Base-by-base conservation (phyloP, 2,113 vertebrate genomes). In the Pangasianodon hypophthalmus region DNA sequence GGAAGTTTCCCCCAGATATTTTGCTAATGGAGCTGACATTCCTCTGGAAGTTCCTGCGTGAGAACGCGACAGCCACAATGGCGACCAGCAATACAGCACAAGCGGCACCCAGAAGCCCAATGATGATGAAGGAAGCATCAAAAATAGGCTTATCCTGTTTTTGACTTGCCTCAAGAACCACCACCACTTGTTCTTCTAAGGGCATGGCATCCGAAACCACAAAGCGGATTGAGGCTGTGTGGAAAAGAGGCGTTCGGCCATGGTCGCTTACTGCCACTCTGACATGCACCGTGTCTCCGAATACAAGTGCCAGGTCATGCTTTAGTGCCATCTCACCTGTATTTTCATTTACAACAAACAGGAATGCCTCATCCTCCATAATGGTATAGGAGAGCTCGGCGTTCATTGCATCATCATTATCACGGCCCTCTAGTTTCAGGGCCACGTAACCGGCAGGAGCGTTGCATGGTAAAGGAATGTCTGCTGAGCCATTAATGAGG, bases 61-160 rank as follows among this genome's bases (percentile, higher is more conserved):
- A 97, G 88, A 97, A 96, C 86, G 97, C 97, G 0, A 97, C 97
- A 82, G 95, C 94, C 94, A 97, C 95, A 92, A 97, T 97, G 87
- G 97, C 97, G 75, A 95, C 96, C 85, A 97, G 94, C 6, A 97
- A 94, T 85, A 97, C 93, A 6, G 96, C 96, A 93, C 97, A 97
- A 91, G 96, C 97, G 41, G 96, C 96, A 0, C 95, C 97, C 84
- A 97, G 93, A 91, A 97, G 93, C 0, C 96, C 94, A 93, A 97
- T 97, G 79, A 97, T 95, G 0, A 97, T 96, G 84, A 97, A 92
- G 75, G 97, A 97, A 52, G 95, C 93, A 92, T 97, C 96, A 95
- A 96, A 96, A 6, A 96, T 88, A 14, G 50, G 93, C 90, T 21
- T 29, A 0, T 64, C 24, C 9, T 87, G 64, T 48, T 95, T 90